Evolutionary conservation across 92 coral and sea anemone species (phyloP), one percentile per base, ranked within the genome.

Genomic region (Epizoanthus fatuus): DNA sequence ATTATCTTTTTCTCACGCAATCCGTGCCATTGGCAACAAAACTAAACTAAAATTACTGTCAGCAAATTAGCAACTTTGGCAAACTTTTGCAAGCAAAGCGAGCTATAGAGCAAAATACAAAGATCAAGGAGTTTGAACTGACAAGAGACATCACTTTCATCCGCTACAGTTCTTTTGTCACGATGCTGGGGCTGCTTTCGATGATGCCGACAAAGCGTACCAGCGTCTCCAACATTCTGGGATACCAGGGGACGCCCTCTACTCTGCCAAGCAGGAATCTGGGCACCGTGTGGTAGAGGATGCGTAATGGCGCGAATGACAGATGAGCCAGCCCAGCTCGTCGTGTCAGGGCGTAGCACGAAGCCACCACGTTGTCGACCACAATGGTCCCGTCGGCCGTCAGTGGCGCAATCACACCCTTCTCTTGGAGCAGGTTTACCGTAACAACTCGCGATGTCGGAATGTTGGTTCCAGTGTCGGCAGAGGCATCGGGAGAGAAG

Each of bases 351-450:
- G 98, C 97, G 49, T 94, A 96, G 75, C 98, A 96, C 8, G 98
- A 96, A 1, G 96, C 94, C 57, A 90, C 81, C 0, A 94, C 98
- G 45, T 83, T 93, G 59, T 96, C 96, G 4, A 96, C 96, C 55
- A 94, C 78, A 10, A 96, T 71, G 32, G 92, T 96, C 2, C 98
- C 98, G 22, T 94, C 89, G 76, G 63, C 69, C 20, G 98, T 96
- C 37, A 94, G 80, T 1, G 98, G 98, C 0, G 98, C 98, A 9
- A 96, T 72, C 79, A 90, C 85, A 40, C 98, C 98, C 13, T 87
- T 70, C 49, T 85, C 84, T 39, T 75, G 49, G 16, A 81, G 88
- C 3, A 55, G 15, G 57, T 79, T 69, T 7, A 96, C 88, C 11
- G 69, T 54, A 5, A 39, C 81, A 7, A 96, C 97, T 69, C 60